phyloP scores from a whole-genome alignment of 2,888 invertebrate genomes.

The Lathronympha strigana region DNA sequence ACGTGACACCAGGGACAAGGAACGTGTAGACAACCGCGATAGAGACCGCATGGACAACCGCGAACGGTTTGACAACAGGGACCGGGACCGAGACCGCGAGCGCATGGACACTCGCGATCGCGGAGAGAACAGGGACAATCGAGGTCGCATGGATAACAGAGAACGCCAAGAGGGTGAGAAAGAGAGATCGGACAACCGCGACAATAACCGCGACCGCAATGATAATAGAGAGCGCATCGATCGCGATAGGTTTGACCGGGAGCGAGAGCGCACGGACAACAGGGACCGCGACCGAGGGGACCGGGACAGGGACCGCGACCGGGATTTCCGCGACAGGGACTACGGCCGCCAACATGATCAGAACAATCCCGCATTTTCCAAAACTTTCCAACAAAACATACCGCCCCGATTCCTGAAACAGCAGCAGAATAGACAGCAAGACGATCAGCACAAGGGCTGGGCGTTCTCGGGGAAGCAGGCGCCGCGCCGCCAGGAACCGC shows the following conservation, averaged over 20 bases:
- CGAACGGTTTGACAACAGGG: conserved; percentile 44
- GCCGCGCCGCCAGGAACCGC: conserved; percentile 70
- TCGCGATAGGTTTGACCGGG: conserved; percentile 59
- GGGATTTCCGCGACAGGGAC: conserved; percentile 54
- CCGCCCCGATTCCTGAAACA: conserved; percentile 94
- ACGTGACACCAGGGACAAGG: conserved; percentile 42
- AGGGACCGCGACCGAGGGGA: conserved; percentile 51
- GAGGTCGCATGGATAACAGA: conserved; percentile 48
- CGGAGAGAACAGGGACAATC: conserved; percentile 49
- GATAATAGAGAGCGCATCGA: conserved; percentile 55
- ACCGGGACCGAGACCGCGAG: conserved; percentile 56
- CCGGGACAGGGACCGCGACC: conserved; percentile 57
- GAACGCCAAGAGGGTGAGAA: conserved; percentile 51
- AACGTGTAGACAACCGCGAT: conserved; percentile 44
- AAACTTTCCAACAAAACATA: conserved; percentile 91
- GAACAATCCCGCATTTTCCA: conserved; percentile 86
- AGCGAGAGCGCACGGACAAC: conserved; percentile 55
- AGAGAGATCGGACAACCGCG: conserved; percentile 49
- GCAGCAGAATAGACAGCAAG: conserved; percentile 84
- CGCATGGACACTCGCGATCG: conserved; percentile 47
- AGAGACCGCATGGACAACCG: conserved; percentile 46
- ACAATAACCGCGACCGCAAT: conserved; percentile 59
- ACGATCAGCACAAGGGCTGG: conserved; percentile 76
- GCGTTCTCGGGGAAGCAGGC: conserved; percentile 71
- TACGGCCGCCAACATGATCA: conserved; percentile 78